Evolutionary conservation across 2,797 vertebrate genomes (phyloP).

Genomic region (Loris lydekkerianus): DNA sequence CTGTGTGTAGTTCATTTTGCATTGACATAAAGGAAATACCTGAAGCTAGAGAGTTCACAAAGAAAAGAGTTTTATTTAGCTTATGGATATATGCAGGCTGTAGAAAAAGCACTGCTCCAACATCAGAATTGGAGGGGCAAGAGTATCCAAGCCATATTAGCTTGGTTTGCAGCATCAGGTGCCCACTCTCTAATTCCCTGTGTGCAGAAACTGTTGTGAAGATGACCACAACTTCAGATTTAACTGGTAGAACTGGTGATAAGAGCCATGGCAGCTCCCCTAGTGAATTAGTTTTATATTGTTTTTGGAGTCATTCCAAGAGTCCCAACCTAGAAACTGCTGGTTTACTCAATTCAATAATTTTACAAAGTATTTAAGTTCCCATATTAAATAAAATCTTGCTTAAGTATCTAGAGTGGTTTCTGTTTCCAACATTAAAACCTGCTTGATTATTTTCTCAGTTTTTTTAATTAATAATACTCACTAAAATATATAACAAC

Average conservation of each 20-base stretch:
- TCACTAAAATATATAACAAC: not conserved
- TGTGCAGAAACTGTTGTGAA: not conserved
- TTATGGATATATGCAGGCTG: not conserved
- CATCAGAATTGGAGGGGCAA: not conserved
- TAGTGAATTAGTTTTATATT: not conserved
- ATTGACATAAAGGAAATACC: not conserved
- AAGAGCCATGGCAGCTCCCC: not conserved
- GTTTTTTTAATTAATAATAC: not conserved
- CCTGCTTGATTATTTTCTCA: conserved; percentile 3
- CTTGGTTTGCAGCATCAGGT: not conserved
- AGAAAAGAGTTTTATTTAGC: not conserved
- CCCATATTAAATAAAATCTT: not conserved
- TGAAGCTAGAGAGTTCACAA: not conserved
- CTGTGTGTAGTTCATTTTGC: not conserved
- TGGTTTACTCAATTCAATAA: not conserved
- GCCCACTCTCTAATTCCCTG: not conserved
- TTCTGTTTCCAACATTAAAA: not conserved
- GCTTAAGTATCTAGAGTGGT: not conserved
- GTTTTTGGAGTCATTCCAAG: not conserved
- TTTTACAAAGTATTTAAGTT: conserved; percentile 40
- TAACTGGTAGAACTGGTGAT: not conserved
- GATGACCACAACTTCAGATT: not conserved
- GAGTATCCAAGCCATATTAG: not conserved
- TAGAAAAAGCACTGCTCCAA: not conserved
- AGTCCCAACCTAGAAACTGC: not conserved